Base-by-base conservation (phyloP, 2,113 vertebrate genomes). In the Beaufortia kweichowensis region DNA sequence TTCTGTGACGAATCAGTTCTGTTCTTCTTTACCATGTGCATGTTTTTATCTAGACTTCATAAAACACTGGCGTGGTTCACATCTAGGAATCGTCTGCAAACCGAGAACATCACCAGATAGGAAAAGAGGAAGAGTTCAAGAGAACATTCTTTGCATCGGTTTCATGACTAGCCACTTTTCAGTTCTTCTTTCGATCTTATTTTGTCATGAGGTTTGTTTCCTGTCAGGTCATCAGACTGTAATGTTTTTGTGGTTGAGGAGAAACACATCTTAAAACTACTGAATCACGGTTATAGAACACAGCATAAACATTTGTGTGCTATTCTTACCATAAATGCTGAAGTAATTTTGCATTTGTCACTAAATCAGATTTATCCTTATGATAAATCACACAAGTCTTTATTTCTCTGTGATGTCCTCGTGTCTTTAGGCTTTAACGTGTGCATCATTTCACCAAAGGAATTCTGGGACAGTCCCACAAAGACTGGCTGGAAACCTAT, bases 161-260 rank as follows among this genome's bases (percentile, higher is more conserved):
- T 61, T 83, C 80, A 84, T 81, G 77, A 33, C 23, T 48, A 1
- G 28, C 73, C 15, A 31, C 11, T 0, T 71, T 64, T 77, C 61
- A 53, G 35, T 81, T 81, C 74, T 80, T 46, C 41, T 82, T 69
- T 78, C 53, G 66, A 53, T 70, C 56, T 78, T 23, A 9, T 69
- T 64, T 76, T 79, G 48, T n/a, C 8, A 71, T 71, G 53, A 65
- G 24, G 14, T 23, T 14, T 41, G 19, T 64, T 79, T 63, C 77
- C 48, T 50, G 59, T 48, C 17, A 26, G 61, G 31, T 67, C 75
- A 68, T 21, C 31, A 26, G 68, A 81, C 68, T 29, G 3, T 56
- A 57, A 70, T 15, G 48, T 46, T 50, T 29, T 46, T 56, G n/a
- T 33, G 48, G 1, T 24, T 23, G 2, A 33, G 29, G 15, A 26